Evolutionary conservation across 2,797 vertebrate genomes (phyloP).

Genomic region (Sebastes cheni): DNA sequence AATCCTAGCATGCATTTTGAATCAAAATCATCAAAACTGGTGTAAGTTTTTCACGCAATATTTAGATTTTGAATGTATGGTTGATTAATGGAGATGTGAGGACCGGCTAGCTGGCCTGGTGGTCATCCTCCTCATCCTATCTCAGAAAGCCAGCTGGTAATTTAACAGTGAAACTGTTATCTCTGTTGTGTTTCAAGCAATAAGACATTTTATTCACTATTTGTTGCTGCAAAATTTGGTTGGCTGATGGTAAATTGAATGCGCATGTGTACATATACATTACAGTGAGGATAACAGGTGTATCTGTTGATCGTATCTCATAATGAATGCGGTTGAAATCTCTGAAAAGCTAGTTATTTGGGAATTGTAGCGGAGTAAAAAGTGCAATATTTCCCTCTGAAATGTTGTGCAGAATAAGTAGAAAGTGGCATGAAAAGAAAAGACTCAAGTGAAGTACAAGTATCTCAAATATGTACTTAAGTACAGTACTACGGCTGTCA

Average conservation of each 20-base stretch:
- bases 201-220: fast-evolving
- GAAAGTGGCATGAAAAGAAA: fast-evolving
- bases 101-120: neutral
- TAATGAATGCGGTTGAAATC: fast-evolving
- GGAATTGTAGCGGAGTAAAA: too few species aligned
- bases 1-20: neutral
- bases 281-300: neutral
- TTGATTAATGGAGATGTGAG: neutral
- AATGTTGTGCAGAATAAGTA: too few species aligned
- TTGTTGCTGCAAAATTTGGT: neutral
- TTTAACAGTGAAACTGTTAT: too few species aligned
- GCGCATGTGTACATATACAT: neutral
- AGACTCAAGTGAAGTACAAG: too few species aligned
- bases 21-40: neutral
- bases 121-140: neutral
- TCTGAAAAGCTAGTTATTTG: too few species aligned
- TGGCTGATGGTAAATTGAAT: neutral
- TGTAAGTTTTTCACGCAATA: neutral
- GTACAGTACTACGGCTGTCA: too few species aligned
- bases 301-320: neutral
- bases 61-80: neutral
- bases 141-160: too few species aligned
- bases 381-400: too few species aligned
- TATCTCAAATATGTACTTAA: too few species aligned
- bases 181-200: too few species aligned